phyloP scores from a whole-genome alignment of 2,113 vertebrate species.

The Theristicus caerulescens region DNA sequence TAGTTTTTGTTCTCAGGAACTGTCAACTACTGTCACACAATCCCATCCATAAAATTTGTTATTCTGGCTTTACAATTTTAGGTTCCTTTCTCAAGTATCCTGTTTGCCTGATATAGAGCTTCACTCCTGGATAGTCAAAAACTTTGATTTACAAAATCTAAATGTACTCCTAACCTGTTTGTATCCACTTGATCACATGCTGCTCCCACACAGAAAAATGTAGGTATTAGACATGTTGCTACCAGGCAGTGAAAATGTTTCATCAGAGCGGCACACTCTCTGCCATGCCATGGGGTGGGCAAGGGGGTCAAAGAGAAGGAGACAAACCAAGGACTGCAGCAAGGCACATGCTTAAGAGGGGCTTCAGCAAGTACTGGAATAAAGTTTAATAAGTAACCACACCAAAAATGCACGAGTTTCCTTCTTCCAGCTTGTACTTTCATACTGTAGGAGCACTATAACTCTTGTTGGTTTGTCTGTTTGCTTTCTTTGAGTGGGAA shows the following conservation, averaged over 20 bases:
- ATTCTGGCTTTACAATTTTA: not conserved
- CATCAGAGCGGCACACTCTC: not conserved
- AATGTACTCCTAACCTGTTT: not conserved
- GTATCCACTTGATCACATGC: not conserved
- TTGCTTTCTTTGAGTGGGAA: not conserved
- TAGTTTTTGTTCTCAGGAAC: not conserved
- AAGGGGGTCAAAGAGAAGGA: not conserved
- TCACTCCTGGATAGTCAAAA: not conserved
- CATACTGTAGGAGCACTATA: accelerated
- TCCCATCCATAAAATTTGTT: not conserved
- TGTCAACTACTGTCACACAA: not conserved
- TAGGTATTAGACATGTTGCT: not conserved
- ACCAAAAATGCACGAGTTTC: not conserved
- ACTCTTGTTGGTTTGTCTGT: not conserved
- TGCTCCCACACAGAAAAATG: not conserved
- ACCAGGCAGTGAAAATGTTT: not conserved
- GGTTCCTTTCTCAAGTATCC: not conserved
- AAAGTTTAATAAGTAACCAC: not conserved
- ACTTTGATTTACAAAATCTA: not conserved
- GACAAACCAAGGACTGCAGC: not conserved
- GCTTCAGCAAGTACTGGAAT: not conserved
- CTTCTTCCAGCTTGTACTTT: not conserved
- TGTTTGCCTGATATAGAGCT: not conserved
- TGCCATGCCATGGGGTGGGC: accelerated
- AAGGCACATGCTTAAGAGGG: not conserved